These are phyloP conservation scores for Turritopsis dohrnii DNA, from an alignment of 30 jellyfish, hydroid and myxozoan species.

Conservation along the genomic window DNA sequence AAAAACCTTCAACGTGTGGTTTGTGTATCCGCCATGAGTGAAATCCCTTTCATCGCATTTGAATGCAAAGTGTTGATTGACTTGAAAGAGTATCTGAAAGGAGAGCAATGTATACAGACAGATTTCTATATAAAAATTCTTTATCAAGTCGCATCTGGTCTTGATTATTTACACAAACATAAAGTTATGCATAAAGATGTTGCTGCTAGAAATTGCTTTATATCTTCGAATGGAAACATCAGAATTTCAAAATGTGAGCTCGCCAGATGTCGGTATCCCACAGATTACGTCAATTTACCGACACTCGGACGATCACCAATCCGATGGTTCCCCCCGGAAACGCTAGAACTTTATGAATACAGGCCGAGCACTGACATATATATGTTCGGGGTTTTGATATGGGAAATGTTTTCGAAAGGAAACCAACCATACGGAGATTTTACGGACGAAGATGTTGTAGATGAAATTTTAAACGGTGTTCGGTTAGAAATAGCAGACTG, in stretches of 20 bases:
- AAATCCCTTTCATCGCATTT: conserved; percentile 57
- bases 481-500: conserved; percentile 45
- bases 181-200: conserved; percentile 67
- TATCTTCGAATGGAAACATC: conserved; percentile 43
- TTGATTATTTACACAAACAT: conserved; percentile 58
- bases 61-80: conserved; percentile 47
- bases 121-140: conserved; percentile 34
- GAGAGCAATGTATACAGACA: conserved; percentile 20
- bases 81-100: conserved; percentile 41
- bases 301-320: conserved; percentile 42
- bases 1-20: conserved; percentile 42
- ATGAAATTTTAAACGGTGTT: conserved; percentile 26
- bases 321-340: conserved; percentile 93
- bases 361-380: conserved; percentile 54
- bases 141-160: conserved; percentile 59
- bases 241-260: conserved; percentile 61
- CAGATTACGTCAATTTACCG: conserved; percentile 49
- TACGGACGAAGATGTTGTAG: conserved; percentile 53
- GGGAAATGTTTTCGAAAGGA: conserved; percentile 84
- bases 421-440: conserved; percentile 52
- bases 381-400: conserved; percentile 64
- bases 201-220: conserved; percentile 72
- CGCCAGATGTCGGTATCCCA: conserved; percentile 64
- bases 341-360: conserved; percentile 42
- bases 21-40: conserved; percentile 67